Evolutionary conservation across 2,888 invertebrate species (phyloP), one percentile per base, ranked within the genome.

Genomic region (Bombyx huttoni): DNA sequence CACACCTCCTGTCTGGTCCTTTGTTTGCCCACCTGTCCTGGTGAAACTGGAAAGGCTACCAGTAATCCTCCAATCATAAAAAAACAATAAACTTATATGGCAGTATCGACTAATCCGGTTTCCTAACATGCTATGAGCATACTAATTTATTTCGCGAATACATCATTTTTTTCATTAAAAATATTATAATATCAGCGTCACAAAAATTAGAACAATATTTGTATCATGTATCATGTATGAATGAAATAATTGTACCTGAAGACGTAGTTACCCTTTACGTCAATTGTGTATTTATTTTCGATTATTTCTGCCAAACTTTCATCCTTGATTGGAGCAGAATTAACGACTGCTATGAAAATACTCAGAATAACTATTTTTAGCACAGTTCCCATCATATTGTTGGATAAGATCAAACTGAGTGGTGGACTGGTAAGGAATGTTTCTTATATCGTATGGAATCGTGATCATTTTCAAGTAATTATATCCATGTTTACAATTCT

Each of bases 181-280:
- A 24, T 24, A 24, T 24, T 24, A 24, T 24, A n/a, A n/a, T n/a
- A 24, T 24, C 3, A 24, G 24, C 5, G 5, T 3, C 24, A 24
- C 24, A 24, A 24, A 24, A 24, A 24, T 24, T 24, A 24, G 0
- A 24, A 24, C 24, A 24, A 24, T 24, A 3, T 24, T 24, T 24
- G 1, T 24, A 24, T 3, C 24, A 24, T 24, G 24, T 24, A 24
- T n/a, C n/a, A n/a, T n/a, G n/a, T 24, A 24, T 34, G 13, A 12
- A 53, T 57, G 55, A 52, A 53, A 54, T 10, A 24, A 48, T 40
- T 49, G 53, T 50, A 55, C 52, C 56, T 53, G 48, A 58, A 53
- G 46, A 51, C 50, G 33, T 59, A 57, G 50, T 65, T 63, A 46
- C 67, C 67, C 10, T 49, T 57, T 12, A 59, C 64, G 52, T 64